These are phyloP conservation scores for Leucosticte australis DNA, from an alignment of 2,113 vertebrate species.

Conservation along the genomic window DNA sequence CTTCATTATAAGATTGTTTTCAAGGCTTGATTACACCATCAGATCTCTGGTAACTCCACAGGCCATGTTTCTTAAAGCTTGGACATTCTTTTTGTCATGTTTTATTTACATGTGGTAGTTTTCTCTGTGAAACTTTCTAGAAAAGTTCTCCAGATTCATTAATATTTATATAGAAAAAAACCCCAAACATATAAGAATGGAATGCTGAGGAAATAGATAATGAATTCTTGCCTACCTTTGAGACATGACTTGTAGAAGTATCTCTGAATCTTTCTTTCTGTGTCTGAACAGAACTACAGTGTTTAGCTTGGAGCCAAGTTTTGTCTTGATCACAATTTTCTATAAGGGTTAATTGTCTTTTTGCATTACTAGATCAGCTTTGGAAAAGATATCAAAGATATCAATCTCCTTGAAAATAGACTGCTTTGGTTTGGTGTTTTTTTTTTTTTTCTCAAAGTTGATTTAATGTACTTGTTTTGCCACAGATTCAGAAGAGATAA, in stretches of 20 bases:
- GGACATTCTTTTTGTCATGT: background rate
- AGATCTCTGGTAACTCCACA: background rate
- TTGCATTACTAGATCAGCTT: background rate
- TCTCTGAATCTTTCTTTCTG: background rate
- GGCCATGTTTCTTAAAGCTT: background rate
- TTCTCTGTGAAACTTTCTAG: background rate
- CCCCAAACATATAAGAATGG: rapidly evolving
- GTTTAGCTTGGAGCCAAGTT: background rate
- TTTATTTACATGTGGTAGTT: background rate
- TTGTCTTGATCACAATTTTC: background rate
- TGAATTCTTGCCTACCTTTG: background rate
- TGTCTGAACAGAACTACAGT: background rate
- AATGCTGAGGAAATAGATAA: background rate
- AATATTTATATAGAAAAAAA: background rate
- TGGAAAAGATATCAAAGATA: background rate
- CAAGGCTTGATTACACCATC: background rate
- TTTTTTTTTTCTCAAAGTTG: background rate
- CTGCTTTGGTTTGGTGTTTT: background rate
- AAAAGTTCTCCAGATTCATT: background rate
- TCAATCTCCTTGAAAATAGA: background rate
- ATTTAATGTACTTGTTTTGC: background rate
- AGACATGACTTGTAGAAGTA: background rate
- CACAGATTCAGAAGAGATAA: background rate
- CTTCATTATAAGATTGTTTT: background rate
- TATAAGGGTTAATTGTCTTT: background rate